Percentiles rank a stretch among this genome's conserved stretches.
Evolutionary conservation across 1,140 invertebrate species (phyloP).

Genomic region (Vollenhovia emeryi): DNA sequence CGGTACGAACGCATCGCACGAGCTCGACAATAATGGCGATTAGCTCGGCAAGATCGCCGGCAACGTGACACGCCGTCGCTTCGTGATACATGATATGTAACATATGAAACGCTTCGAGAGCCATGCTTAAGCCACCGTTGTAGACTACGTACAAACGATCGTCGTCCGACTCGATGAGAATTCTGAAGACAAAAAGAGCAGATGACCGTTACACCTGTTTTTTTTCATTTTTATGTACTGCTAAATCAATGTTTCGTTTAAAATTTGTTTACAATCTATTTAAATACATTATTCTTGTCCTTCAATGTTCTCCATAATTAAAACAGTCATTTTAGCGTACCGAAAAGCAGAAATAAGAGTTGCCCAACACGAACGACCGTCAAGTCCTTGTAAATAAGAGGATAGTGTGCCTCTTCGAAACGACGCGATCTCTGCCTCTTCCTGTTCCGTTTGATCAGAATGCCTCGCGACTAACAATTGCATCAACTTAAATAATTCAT

Average conservation of each 20-base stretch:
- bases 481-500: slow-evolving; percentile 96
- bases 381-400: slow-evolving; percentile 93
- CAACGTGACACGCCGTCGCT: slow-evolving; percentile 95
- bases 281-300: not conserved
- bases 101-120: slow-evolving; percentile 96
- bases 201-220: not conserved
- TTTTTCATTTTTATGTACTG: not conserved
- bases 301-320: not conserved
- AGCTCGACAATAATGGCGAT: slow-evolving; percentile 91
- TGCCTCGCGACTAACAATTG: slow-evolving; percentile 92
- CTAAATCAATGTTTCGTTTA: not conserved
- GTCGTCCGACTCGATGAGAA: slow-evolving; percentile 95
- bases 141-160: slow-evolving; percentile 95
- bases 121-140: slow-evolving; percentile 94
- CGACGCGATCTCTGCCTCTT: slow-evolving; percentile 92
- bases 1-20: slow-evolving; percentile 89
- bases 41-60: slow-evolving; percentile 93
- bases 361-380: slow-evolving; percentile 94
- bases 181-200: slow-evolving; percentile 83
- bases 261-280: not conserved
- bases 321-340: slow-evolving; percentile 61
- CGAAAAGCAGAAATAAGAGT: slow-evolving; percentile 94
- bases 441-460: slow-evolving; percentile 91
- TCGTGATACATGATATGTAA: slow-evolving; percentile 97
- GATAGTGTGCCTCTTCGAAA: slow-evolving; percentile 94